Evolutionary conservation across 2,113 vertebrate genomes (phyloP).

Genomic region (Oreochromis niloticus): DNA sequence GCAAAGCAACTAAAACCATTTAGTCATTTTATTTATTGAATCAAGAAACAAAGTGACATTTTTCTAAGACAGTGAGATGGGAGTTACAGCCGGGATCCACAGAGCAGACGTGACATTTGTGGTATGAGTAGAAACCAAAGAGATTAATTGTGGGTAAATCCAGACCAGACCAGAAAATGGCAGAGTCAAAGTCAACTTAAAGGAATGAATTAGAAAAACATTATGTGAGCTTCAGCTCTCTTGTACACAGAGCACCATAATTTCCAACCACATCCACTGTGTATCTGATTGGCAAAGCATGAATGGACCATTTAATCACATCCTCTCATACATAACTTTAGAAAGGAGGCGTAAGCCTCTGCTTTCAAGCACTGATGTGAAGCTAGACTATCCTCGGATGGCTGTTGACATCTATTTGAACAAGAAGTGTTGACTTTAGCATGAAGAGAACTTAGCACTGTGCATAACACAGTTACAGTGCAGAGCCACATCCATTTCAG

Average conservation of each 20-base stretch:
- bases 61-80: not conserved
- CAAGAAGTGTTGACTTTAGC: not conserved
- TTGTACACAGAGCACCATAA: not conserved
- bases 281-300: not conserved
- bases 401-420: not conserved
- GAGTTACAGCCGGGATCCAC: not conserved
- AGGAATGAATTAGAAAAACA: not conserved
- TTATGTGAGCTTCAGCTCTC: not conserved
- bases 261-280: not conserved
- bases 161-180: not conserved
- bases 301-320: not conserved
- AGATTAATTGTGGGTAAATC: not conserved
- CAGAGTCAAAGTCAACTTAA: not conserved
- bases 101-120: not conserved
- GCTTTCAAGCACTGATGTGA: not conserved
- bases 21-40: not conserved
- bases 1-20: not conserved
- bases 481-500: not conserved
- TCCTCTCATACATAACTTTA: not conserved
- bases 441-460: not conserved
- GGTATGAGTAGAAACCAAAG: not conserved
- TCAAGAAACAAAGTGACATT: not conserved
- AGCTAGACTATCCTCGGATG: not conserved
- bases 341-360: not conserved
- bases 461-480: constrained; percentile 13